Evolutionary conservation across 2,888 invertebrate genomes (phyloP).

Genomic region (Troides aeacus): DNA sequence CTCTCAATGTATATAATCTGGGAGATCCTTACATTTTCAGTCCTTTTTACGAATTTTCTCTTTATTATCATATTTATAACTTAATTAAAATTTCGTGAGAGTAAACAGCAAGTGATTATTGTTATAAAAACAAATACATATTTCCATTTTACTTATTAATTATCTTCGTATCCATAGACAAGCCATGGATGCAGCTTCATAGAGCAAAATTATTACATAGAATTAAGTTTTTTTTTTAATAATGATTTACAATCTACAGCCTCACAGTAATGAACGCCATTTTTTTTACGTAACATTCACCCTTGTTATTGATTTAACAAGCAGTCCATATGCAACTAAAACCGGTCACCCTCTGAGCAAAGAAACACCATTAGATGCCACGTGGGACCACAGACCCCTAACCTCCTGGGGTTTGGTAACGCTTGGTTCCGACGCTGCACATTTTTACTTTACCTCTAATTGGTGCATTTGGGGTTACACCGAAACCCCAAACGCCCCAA

Average conservation of each 20-base stretch:
- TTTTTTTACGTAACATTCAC: slow-evolving; percentile 11
- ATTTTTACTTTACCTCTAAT: slow-evolving; percentile 78
- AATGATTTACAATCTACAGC: neutral
- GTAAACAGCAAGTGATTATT: too few relatives aligned
- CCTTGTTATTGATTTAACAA: slow-evolving; percentile 64
- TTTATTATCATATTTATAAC: neutral
- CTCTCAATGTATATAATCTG: too few relatives aligned
- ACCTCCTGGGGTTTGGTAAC: slow-evolving; percentile 61
- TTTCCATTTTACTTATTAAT: too few relatives aligned
- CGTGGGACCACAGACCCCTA: slow-evolving; percentile 57
- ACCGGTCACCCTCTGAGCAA: slow-evolving; percentile 70
- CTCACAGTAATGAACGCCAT: neutral
- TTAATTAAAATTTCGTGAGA: neutral
- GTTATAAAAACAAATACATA: too few relatives aligned
- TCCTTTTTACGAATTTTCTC: neutral
- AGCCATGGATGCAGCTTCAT: too few relatives aligned
- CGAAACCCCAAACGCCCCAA: slow-evolving; percentile 59
- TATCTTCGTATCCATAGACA: too few relatives aligned
- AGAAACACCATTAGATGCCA: slow-evolving; percentile 74
- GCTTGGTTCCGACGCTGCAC: slow-evolving; percentile 72
- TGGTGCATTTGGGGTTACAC: slow-evolving; percentile 69
- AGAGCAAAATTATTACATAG: too few relatives aligned
- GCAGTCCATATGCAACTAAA: slow-evolving; percentile 68
- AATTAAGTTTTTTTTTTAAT: too few relatives aligned
- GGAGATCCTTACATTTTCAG: too few relatives aligned